Evolutionary conservation across 1,140 invertebrate genomes (phyloP).

Genomic region (Dolichoris vasculosae): DNA sequence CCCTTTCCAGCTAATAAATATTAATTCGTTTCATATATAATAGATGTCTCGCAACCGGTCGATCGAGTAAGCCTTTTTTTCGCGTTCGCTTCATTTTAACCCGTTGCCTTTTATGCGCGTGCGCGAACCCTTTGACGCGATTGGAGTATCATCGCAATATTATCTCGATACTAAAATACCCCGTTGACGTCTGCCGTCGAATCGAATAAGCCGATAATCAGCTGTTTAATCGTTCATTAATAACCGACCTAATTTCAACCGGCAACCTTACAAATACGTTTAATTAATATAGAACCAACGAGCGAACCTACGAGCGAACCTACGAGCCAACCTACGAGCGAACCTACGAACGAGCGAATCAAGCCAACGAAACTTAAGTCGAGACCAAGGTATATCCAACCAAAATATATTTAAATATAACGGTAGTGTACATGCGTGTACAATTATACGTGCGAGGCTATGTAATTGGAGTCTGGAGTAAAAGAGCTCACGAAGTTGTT

Average conservation of each 20-base stretch:
- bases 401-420: slow-evolving; percentile 14
- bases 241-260: neutral
- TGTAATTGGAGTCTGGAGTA: neutral
- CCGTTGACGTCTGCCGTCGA: neutral
- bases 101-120: neutral
- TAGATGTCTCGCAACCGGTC: neutral
- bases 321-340: neutral
- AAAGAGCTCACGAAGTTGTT: slow-evolving; percentile 7
- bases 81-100: neutral
- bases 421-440: neutral
- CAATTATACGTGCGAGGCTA: neutral
- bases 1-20: neutral
- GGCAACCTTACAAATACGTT: neutral
- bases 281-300: neutral
- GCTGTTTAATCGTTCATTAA: too few species aligned
- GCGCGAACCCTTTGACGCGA: neutral
- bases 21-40: neutral
- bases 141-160: neutral
- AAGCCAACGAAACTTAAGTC: neutral
- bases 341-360: too few species aligned
- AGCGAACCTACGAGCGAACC: neutral
- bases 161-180: neutral
- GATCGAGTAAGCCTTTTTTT: neutral
- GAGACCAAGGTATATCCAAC: neutral
- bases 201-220: too few species aligned